Percentiles rank a stretch among this genome's conserved stretches.
Evolutionary conservation across 2,888 invertebrate species (phyloP).

Genomic region (Acanthopleura granulata): DNA sequence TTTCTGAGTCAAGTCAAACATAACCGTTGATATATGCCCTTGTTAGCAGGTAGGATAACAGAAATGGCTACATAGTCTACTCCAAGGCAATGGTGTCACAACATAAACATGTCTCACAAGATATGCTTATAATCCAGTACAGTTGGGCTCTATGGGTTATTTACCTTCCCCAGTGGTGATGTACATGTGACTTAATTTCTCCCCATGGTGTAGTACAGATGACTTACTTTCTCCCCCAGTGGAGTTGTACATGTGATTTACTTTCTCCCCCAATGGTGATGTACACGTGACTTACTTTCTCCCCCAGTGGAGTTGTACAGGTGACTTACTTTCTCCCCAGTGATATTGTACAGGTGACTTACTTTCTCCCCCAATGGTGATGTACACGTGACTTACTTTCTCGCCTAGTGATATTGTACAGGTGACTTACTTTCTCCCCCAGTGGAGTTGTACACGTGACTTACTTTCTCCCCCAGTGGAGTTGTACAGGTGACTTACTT

Average conservation of each 20-base stretch:
- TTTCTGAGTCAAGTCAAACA: too few species aligned
- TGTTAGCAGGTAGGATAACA: too few species aligned
- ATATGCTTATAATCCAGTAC: too few species aligned
- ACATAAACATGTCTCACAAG: too few species aligned
- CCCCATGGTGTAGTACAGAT: neutral
- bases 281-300: constrained; percentile 4
- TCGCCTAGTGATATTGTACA: neutral
- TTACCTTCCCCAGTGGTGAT: neutral
- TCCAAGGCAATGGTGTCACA: too few species aligned
- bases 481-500: constrained; percentile 12
- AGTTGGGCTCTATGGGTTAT: neutral
- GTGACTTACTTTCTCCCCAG: neutral
- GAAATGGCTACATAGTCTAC: too few species aligned
- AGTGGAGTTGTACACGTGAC: neutral
- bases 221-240: neutral
- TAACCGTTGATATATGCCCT: too few species aligned
- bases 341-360: neutral
- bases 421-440: neutral
- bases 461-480: neutral
- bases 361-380: neutral
- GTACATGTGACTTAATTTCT: constrained; percentile 1
- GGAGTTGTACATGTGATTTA: neutral
- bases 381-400: neutral
- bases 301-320: neutral
- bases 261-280: neutral